Evolutionary conservation across 2,113 vertebrate species (phyloP), one percentile per base, ranked within the genome.

Genomic region (Azemiops feae): DNA sequence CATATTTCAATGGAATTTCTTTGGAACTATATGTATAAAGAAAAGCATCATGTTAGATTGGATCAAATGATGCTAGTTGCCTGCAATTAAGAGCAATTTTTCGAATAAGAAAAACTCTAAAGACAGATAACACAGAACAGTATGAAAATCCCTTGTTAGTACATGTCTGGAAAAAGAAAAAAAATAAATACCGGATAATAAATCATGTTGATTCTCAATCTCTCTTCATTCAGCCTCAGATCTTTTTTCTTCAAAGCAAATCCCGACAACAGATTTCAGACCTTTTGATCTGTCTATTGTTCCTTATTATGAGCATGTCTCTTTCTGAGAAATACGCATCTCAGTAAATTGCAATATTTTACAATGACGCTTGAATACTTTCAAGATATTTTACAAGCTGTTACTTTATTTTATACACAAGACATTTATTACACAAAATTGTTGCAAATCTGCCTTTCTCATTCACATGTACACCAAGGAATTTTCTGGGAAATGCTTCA

Each of bases 81-180:
- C 94, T 94, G 30, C 93, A 94, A 91, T 94, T 95, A 53, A 89
- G 0, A 9, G 18, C 94, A 86, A 94, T 86, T 85, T 81, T 92
- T 92, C 69, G 86, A 95, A 94, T 87, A 90, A 89, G 91, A 85
- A 50, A 93, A 96, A 91, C 90, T 91, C 81, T 94, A 93, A 92
- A 92, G 45, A 93, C 16, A 94, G 88, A 94, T 94, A 91, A 93
- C 11, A 91, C 91, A 45, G 69, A 87, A 86, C 50, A 91, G 74
- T 50, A 39, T 27, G 89, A 96, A 93, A 81, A 93, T 4, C 55
- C 11, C 58, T 91, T 34, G 39, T 92, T 92, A 92, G 81, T 95
- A 39, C 54, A 9, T 94, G 90, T 94, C 85, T 87, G 57, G 53
- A 92, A 52, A 45, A 53, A 90, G 91, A 94, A 45, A 39, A 86